Percentiles rank a stretch among this genome's conserved stretches.
These are phyloP conservation scores for Callyntrura sp. DNA, from an alignment of 2,888 invertebrate species.

Conservation along the genomic window DNA sequence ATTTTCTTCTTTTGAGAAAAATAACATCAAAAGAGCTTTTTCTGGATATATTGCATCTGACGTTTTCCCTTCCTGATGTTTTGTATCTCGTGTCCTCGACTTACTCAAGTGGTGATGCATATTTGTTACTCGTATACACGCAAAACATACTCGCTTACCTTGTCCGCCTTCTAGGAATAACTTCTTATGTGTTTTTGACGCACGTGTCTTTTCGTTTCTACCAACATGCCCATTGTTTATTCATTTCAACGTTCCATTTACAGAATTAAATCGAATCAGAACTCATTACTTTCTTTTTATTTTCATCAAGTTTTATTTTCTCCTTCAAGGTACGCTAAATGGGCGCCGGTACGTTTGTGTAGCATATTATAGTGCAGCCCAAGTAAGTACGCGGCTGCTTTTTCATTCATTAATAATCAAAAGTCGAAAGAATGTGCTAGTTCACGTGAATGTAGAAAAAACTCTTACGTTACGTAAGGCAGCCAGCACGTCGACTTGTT, in stretches of 20 bases:
- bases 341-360: background rate
- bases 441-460: background rate
- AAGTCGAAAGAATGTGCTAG: background rate
- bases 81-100: background rate
- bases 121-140: background rate
- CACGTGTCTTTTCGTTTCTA: background rate
- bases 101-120: background rate
- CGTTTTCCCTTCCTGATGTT: slow-evolving; percentile 16
- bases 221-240: slow-evolving; percentile 8
- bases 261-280: slow-evolving; percentile 61
- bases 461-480: background rate
- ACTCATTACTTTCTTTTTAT: slow-evolving; percentile 62
- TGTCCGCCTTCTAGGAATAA: background rate
- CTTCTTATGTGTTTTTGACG: background rate
- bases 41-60: slow-evolving; percentile 19
- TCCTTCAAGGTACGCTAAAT: background rate
- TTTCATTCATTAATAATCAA: too few species aligned
- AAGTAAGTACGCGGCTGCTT: background rate
- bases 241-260: slow-evolving; percentile 48
- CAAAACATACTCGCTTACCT: background rate
- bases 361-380: too few species aligned
- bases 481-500: background rate
- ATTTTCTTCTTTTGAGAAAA: slow-evolving; percentile 8
- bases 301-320: slow-evolving; percentile 42
- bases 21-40: background rate